Evolutionary conservation across 2,888 invertebrate species (phyloP).

Genomic region (Pomacea canaliculata): DNA sequence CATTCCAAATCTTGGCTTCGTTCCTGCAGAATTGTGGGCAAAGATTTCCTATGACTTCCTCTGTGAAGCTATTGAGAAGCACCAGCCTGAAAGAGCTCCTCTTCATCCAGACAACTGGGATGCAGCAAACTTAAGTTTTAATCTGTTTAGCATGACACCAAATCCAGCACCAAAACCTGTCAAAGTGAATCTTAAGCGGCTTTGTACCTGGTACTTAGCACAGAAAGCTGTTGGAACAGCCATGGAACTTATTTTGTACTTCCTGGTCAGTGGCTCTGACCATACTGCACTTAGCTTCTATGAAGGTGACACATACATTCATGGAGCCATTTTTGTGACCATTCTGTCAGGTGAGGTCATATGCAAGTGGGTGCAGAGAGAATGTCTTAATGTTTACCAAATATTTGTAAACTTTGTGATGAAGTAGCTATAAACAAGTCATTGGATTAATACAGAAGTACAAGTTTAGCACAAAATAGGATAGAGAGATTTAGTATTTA

Average conservation of each 20-base stretch:
- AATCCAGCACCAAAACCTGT: not conserved
- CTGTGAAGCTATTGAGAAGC: not conserved
- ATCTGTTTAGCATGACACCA: constrained; percentile 24
- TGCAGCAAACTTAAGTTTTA: constrained; percentile 34
- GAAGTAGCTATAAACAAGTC: not conserved
- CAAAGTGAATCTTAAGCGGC: constrained; percentile 34
- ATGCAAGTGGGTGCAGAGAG: not conserved
- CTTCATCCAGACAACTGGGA: constrained; percentile 28
- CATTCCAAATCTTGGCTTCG: constrained; percentile 29
- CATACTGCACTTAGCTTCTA: constrained; percentile 41
- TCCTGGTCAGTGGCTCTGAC: constrained; percentile 42
- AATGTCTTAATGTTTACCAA: not conserved
- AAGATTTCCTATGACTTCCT: constrained; percentile 39
- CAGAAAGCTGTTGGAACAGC: constrained; percentile 20
- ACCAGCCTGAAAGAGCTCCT: too few species aligned
- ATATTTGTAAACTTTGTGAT: not conserved
- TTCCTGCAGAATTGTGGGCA: constrained; percentile 42
- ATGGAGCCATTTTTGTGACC: constrained; percentile 45
- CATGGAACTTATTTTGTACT: constrained; percentile 38
- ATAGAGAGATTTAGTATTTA: too few species aligned
- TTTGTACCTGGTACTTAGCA: constrained; percentile 37
- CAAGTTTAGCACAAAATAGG: too few species aligned
- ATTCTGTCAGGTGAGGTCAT: constrained; percentile 38
- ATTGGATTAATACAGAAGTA: not conserved
- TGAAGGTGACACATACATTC: constrained; percentile 47